Percentiles rank a stretch among this genome's conserved stretches.
Conservation (phyloP, 2,113 vertebrate species). For the Corythoichthys haematopterus region DNA sequence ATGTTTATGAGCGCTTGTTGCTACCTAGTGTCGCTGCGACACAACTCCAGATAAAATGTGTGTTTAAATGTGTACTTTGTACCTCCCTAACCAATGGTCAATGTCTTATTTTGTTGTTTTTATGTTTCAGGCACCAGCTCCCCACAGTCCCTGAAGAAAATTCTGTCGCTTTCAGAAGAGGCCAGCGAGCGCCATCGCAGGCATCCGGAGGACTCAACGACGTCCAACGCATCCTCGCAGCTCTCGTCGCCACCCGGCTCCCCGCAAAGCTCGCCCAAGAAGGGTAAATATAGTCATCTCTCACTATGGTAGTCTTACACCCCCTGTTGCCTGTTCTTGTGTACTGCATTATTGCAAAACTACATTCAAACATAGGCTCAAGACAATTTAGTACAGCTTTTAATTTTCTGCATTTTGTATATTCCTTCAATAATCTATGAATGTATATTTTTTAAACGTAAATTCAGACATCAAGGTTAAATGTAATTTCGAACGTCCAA, state of each 20-base stretch:
- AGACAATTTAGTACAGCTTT: not conserved
- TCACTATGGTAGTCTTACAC: slow-evolving; percentile 5
- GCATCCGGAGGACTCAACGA: slow-evolving; percentile 77
- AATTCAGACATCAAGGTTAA: too few species aligned
- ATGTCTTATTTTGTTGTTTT: not conserved
- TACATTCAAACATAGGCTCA: not conserved
- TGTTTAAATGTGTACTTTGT: not conserved
- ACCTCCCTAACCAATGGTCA: not conserved
- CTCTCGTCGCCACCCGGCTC: slow-evolving; percentile 92
- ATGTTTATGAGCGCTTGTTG: too few species aligned
- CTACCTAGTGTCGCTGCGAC: too few species aligned
- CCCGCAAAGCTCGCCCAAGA: slow-evolving; percentile 93
- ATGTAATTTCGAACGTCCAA: too few species aligned
- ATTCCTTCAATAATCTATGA: too few species aligned
- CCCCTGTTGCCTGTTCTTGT: slow-evolving; percentile 37
- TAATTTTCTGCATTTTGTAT: too few species aligned
- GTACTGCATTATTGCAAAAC: slow-evolving; percentile 10
- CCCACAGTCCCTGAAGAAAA: slow-evolving; percentile 97
- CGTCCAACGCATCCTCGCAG: slow-evolving; percentile 87
- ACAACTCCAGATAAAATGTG: too few species aligned
- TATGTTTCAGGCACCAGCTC: slow-evolving; percentile 85
- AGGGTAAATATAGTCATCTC: slow-evolving; percentile 77
- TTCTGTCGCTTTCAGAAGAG: slow-evolving; percentile 95
- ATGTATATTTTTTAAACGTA: too few species aligned
- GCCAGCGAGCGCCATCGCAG: slow-evolving; percentile 84